Percentiles rank a stretch among this genome's conserved stretches.
Conservation (phyloP, 2,888 invertebrate species). For the Melieria omissa region DNA sequence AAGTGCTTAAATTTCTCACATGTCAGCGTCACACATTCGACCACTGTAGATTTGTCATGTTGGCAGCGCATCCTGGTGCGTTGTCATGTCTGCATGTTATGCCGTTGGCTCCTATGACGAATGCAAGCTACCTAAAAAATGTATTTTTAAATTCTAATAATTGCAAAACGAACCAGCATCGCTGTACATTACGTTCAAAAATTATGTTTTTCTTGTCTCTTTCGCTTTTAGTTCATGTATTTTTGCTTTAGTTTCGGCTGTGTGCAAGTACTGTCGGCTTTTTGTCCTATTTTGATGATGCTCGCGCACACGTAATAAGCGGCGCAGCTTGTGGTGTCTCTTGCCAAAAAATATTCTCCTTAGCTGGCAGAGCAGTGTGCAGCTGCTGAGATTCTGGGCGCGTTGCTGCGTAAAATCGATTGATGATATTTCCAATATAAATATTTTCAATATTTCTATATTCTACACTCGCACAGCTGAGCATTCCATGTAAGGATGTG, state of each 20-base stretch:
- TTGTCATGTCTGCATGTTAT: not conserved
- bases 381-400: too few species aligned
- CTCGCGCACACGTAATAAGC: too few species aligned
- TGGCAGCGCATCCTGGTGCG: not conserved
- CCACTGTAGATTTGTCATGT: not conserved
- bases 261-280: too few species aligned
- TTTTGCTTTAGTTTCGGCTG: not conserved
- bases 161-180: conserved; percentile 24
- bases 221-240: conserved; percentile 2
- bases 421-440: too few species aligned
- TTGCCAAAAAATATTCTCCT: conserved; percentile 15
- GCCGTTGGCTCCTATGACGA: conserved; percentile 25
- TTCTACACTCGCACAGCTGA: too few species aligned
- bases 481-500: too few species aligned
- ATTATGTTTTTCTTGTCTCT: conserved; percentile 23
- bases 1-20: too few species aligned
- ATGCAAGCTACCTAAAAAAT: conserved; percentile 36
- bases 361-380: too few species aligned
- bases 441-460: too few species aligned
- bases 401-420: too few species aligned
- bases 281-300: too few species aligned
- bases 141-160: conserved; percentile 42
- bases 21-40: too few species aligned
- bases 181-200: conserved; percentile 15
- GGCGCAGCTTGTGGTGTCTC: not conserved